phyloP scores from a whole-genome alignment of 2,888 invertebrate species.

The Thelaira solivaga region DNA sequence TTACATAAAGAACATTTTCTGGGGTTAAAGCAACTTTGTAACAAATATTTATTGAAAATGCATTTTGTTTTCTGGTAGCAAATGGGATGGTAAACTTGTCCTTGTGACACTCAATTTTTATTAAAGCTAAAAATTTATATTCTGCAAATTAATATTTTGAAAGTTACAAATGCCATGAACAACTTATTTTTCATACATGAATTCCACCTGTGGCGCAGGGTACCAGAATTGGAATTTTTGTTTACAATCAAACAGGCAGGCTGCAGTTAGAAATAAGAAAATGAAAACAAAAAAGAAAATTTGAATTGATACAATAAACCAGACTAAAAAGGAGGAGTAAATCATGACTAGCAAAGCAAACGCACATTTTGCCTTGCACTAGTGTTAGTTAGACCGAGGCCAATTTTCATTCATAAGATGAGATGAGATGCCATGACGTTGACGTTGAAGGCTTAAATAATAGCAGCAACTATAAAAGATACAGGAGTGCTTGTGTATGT shows the following conservation, averaged over 20 bases:
- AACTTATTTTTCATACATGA: no score
- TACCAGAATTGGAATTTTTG: slow-evolving; percentile 20
- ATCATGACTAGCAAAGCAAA: slow-evolving; percentile 3
- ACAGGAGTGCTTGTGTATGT: neutral
- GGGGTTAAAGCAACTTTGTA: no score
- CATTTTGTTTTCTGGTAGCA: no score
- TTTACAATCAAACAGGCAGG: neutral
- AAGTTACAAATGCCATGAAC: no score
- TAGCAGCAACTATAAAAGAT: neutral
- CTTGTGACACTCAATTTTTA: no score
- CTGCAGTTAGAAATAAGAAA: no score
- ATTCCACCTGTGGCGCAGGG: no score
- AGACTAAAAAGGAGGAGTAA: slow-evolving; percentile 20
- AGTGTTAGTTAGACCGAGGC: neutral
- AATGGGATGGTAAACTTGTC: no score
- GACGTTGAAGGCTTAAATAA: slow-evolving; percentile 11
- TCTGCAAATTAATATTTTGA: no score
- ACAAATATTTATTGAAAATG: no score
- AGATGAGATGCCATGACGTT: neutral
- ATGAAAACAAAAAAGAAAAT: neutral
- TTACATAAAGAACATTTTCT: no score
- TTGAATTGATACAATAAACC: slow-evolving; percentile 40
- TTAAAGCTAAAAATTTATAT: no score
- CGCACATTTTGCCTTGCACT: neutral
- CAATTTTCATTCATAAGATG: slow-evolving; percentile 47